Evolutionary conservation across 2,888 invertebrate species (phyloP).

Genomic region (Linyphia triangularis): DNA sequence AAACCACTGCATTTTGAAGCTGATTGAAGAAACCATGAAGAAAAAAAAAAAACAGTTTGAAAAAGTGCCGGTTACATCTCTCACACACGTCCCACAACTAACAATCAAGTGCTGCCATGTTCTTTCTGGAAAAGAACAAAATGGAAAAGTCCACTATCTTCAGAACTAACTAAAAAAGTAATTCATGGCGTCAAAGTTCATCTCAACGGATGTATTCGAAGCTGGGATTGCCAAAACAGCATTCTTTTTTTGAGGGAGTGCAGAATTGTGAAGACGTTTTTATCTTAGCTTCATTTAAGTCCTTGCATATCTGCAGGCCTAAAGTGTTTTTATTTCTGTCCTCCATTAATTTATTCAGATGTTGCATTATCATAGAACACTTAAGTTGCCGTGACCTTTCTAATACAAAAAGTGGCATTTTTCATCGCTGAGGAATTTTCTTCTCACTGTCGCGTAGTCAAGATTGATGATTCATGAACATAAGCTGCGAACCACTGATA

Average conservation of each 20-base stretch:
- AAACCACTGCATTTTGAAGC: not conserved
- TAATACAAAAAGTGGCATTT: slow-evolving; percentile 9
- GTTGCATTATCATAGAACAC: slow-evolving; percentile 32
- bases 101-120: slow-evolving; percentile 30
- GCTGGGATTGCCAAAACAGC: not conserved
- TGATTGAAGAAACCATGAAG: not conserved
- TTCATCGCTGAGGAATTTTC: slow-evolving; percentile 31
- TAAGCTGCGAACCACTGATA: slow-evolving; percentile 40
- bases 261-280: not conserved
- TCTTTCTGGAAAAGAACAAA: slow-evolving; percentile 3
- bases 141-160: slow-evolving; percentile 1
- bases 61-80: not conserved
- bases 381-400: slow-evolving; percentile 45
- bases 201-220: slow-evolving; percentile 10
- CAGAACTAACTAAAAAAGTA: slow-evolving; percentile 18
- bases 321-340: not conserved
- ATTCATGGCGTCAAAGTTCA: slow-evolving; percentile 44
- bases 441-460: not conserved
- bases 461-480: slow-evolving; percentile 11
- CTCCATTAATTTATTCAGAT: slow-evolving; percentile 17
- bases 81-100: slow-evolving; percentile 29
- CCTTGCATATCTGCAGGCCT: not conserved
- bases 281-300: slow-evolving; percentile 17
- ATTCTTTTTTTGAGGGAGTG: slow-evolving; percentile 15
- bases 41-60: not conserved